Base-by-base conservation (phyloP, 2,113 vertebrate species). In the Atractosteus spatula region DNA sequence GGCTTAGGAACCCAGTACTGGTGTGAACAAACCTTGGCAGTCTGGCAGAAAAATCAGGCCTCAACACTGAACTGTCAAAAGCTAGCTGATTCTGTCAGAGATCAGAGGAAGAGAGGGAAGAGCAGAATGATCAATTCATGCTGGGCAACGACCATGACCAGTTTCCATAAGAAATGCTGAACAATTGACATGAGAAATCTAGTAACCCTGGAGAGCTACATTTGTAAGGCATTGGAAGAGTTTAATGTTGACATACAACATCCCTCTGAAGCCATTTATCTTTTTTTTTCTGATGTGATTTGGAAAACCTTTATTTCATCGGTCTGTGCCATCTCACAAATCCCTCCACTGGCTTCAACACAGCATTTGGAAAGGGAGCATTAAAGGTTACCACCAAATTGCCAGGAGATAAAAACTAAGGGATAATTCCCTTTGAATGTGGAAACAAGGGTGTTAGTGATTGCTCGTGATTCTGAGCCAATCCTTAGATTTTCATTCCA, bases 111-210 rank as follows among this genome's bases (percentile, higher is more conserved):
- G 3, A 59, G 56, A 59, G 56, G 12, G 3, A 4, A 68, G 59
- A 88, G 79, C 81, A 77, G 74, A 69, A 70, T 45, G 76, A 79
- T 82, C 80, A 78, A 81, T 85, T 85, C 85, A 83, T 84, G 78
- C 82, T 84, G 84, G 76, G 83, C 84, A 82, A 78, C 62, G 63
- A 80, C 80, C 85, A 76, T 87, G 85, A 89, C 88, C 76, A 72
- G 79, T 75, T 62, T 80, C 71, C 45, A 4, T 70, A 79, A 70
- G 73, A 17, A 71, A 73, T 69, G 68, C 43, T 61, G 71, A 74
- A 68, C 77, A 84, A 80, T 68, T 70, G 72, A 81, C 79, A 69
- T 68, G 77, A 77, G 76, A 71, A 76, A 77, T 59, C 64, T 64
- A 81, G 68, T 69, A 56, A 67, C 44, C 70, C 67, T 44, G 8